phyloP scores from a whole-genome alignment of 2,888 invertebrate genomes.

The Patella depressa region DNA sequence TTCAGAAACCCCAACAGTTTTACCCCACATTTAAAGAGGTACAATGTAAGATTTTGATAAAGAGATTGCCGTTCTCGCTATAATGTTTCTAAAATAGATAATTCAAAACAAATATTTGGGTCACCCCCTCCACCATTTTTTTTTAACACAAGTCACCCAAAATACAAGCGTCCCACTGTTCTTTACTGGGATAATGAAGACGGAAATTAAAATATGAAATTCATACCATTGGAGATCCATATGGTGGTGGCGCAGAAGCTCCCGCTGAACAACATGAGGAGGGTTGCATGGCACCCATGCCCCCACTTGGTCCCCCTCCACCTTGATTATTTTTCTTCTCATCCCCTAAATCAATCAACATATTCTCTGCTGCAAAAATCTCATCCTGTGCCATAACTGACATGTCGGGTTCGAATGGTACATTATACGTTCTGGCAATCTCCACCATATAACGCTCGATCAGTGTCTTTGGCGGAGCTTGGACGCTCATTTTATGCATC shows the following conservation, averaged over 20 bases:
- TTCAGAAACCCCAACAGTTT: too few relatives aligned
- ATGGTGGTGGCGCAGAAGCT: slow-evolving; percentile 23
- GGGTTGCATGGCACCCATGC: slow-evolving; percentile 39
- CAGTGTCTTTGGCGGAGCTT: slow-evolving; percentile 94
- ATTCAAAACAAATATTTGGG: too few relatives aligned
- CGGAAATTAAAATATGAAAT: neutral
- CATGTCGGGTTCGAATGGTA: slow-evolving; percentile 95
- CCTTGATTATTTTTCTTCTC: slow-evolving; percentile 48
- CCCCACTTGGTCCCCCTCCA: slow-evolving; percentile 41
- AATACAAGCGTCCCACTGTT: too few relatives aligned
- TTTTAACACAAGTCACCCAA: too few relatives aligned
- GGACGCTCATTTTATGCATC: slow-evolving; percentile 72
- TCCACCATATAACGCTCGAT: slow-evolving; percentile 94
- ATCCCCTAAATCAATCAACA: slow-evolving; percentile 61
- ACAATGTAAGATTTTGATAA: too few relatives aligned
- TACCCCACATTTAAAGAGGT: too few relatives aligned
- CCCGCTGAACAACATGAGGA: neutral
- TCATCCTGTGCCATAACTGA: slow-evolving; percentile 64
- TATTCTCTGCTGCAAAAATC: slow-evolving; percentile 56
- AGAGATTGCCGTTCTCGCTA: too few relatives aligned
- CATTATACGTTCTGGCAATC: slow-evolving; percentile 95
- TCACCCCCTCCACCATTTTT: too few relatives aligned
- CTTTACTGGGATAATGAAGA: too few relatives aligned
- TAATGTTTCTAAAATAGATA: too few relatives aligned
- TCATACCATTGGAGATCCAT: neutral